These are phyloP conservation scores for Marmota monax DNA, from an alignment of 2,113 vertebrate species.

Conservation along the genomic window DNA sequence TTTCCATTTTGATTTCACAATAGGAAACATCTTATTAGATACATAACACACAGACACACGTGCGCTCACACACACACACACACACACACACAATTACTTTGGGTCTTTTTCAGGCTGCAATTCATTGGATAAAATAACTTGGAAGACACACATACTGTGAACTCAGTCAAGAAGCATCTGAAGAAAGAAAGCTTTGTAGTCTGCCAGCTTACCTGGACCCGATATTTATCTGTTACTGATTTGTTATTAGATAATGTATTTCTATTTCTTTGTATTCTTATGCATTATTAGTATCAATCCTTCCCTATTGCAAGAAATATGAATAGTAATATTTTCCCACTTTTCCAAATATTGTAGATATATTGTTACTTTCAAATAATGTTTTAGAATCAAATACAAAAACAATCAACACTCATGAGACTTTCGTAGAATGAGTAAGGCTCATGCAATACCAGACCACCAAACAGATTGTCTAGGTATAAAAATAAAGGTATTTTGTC, in stretches of 20 bases:
- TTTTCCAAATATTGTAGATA: neutral
- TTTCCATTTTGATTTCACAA: constrained; percentile 73
- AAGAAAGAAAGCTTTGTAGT: neutral
- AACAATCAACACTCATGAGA: neutral
- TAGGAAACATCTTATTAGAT: constrained; percentile 66
- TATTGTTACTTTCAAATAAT: neutral
- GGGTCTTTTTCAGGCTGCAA: constrained; percentile 27
- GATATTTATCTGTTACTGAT: neutral
- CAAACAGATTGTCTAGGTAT: neutral
- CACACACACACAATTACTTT: neutral
- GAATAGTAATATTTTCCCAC: neutral
- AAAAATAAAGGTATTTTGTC: neutral
- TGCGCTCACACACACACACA: neutral
- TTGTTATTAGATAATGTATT: neutral
- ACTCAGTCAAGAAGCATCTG: neutral
- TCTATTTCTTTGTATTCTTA: neutral
- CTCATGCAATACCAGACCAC: neutral
- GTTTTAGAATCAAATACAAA: neutral
- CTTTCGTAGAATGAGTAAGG: neutral
- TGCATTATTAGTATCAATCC: neutral
- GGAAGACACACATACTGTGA: neutral
- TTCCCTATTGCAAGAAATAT: neutral
- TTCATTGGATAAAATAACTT: neutral
- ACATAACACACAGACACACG: too few species aligned
- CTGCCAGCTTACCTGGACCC: neutral